Evolutionary conservation across 2,888 invertebrate genomes (phyloP), one percentile per base, ranked within the genome.

Genomic region (Baccha elongata): DNA sequence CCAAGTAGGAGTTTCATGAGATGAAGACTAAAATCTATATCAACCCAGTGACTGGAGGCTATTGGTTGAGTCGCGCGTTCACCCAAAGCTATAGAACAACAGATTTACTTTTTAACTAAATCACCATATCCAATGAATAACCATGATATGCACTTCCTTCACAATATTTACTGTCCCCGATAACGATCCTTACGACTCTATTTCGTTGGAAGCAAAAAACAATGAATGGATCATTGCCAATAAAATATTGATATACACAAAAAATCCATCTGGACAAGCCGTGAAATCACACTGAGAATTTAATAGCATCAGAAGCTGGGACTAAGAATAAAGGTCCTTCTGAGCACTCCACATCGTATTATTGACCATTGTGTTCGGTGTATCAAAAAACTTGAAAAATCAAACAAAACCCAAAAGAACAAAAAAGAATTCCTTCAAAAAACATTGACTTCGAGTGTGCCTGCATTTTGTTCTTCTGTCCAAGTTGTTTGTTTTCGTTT

Each of bases 401-500:
- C 35, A 6, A 52, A 44, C 13, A 46, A 71, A 60, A 29, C n/a
- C n/a, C n/a, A 44, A 32, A 13, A 50, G 26, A 50, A 37, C 15
- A 48, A 40, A 40, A 23, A 11, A n/a, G 15, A 32, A 1, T 15
- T 26, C 46, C 23, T 40, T 35, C 46, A 58, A 72, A 35, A 35
- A 69, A 74, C 55, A 69, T 52, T 69, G 40, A 46, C 65, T 71
- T 76, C 46, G 23, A 75, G 81, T 71, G 71, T 69, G 50, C 17
- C 50, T 64, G 71, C 76, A 46, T 72, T 83, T 76, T 76, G 81
- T 83, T 40, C 81, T 64, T 62, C 26, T 83, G 83, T 83, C 78
- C 72, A 64, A 48, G 53, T 83, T 78, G 78, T 83, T 83, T 83
- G 83, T 83, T 83, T 83, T 78, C 78, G 67, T 78, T 78, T 83